Conservation (phyloP, 35 echinoderm and acorn worm species). For the Nesometra sesokonis region DNA sequence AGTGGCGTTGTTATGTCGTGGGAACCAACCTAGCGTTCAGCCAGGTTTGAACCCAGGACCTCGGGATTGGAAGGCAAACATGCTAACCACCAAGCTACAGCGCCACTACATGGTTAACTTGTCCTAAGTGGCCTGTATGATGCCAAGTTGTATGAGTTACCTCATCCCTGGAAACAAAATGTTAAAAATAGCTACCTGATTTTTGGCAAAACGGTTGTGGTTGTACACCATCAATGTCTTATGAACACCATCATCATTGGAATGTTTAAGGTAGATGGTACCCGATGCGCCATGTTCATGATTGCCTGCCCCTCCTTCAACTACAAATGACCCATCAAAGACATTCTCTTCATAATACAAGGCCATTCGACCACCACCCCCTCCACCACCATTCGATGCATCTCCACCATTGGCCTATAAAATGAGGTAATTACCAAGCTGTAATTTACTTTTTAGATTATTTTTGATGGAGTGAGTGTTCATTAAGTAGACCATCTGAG, state of each 20-base stretch:
- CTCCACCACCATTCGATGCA: conserved; percentile 28
- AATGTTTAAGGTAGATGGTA: conserved; percentile 56
- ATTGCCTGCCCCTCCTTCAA: conserved; percentile 19
- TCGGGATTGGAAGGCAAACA: no score
- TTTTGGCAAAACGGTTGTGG: conserved; percentile 22
- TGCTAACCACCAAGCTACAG: no score
- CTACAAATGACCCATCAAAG: conserved; percentile 45
- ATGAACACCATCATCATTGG: conserved; percentile 4
- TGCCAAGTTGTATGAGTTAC: no score
- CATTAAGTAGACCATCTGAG: no score
- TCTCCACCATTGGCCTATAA: conserved; percentile 46
- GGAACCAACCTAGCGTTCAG: no score
- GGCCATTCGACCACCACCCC: conserved; percentile 66
- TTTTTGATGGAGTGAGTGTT: neutral
- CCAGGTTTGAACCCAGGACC: no score
- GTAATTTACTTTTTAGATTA: neutral
- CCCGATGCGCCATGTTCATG: conserved; percentile 73
- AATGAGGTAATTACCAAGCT: neutral
- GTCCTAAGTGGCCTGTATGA: no score
- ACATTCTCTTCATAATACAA: conserved; percentile 44
- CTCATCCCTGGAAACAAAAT: neutral
- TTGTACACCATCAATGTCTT: conserved; percentile 58
- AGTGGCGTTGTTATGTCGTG: no score
- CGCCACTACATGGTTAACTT: no score
- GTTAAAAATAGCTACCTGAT: conserved; percentile 37